Percentiles rank a stretch among this genome's conserved stretches.
These are phyloP conservation scores for Monodelphis domestica DNA, from an alignment of 2,797 vertebrate genomes.

Conservation along the genomic window DNA sequence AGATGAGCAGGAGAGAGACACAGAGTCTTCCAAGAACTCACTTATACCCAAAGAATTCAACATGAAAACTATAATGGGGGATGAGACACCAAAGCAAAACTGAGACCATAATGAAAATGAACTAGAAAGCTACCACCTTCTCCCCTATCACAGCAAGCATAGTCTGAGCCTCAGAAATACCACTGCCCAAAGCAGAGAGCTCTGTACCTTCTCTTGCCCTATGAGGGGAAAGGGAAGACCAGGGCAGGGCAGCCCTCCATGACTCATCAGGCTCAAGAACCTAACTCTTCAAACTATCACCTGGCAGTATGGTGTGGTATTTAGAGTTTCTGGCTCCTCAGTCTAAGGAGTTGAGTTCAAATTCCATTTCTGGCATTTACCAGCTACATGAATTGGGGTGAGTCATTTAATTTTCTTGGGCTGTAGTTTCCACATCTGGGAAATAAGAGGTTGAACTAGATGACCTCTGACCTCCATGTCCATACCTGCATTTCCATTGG, in stretches of 20 bases:
- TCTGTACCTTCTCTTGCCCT: background rate
- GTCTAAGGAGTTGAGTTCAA: background rate
- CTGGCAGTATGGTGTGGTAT: background rate
- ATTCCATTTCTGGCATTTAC: background rate
- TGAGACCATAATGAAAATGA: background rate
- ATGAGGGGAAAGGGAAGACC: background rate
- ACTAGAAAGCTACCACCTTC: background rate
- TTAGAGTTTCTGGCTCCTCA: background rate
- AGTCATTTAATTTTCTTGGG: background rate
- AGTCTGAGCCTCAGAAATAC: background rate
- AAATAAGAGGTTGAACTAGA: background rate
- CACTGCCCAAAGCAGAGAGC: background rate
- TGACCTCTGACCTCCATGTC: background rate
- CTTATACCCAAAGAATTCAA: background rate
- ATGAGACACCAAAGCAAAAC: background rate
- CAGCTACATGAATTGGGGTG: background rate
- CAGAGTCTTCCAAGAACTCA: background rate
- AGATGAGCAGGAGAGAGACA: background rate
- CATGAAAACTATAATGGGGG: background rate
- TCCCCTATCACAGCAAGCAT: background rate
- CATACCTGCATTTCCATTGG: background rate
- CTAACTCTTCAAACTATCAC: background rate
- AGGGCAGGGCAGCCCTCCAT: background rate
- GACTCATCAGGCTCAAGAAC: background rate
- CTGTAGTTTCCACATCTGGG: background rate